These are phyloP conservation scores for Phaetusa simplex DNA, from an alignment of 2,113 vertebrate species.

Conservation along the genomic window DNA sequence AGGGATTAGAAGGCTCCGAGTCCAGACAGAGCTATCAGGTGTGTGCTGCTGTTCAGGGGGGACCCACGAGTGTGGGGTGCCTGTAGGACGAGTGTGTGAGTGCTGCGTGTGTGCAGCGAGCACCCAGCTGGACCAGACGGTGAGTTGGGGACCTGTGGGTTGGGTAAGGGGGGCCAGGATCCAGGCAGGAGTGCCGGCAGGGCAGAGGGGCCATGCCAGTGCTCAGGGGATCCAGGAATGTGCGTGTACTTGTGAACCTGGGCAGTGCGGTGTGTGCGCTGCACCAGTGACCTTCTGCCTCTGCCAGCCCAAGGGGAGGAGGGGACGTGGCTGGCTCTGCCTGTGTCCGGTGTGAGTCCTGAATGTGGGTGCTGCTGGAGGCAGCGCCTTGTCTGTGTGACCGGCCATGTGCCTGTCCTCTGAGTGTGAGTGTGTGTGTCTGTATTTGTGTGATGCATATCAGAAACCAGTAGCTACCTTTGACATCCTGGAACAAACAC, in stretches of 20 bases:
- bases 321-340: not conserved
- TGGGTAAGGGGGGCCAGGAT: not conserved
- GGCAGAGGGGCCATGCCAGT: not conserved
- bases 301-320: not conserved
- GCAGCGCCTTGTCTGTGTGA: not conserved
- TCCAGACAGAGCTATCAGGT: not conserved
- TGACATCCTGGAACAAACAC: not conserved
- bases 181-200: accelerated
- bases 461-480: not conserved
- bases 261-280: not conserved
- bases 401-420: accelerated
- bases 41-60: not conserved
- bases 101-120: not conserved
- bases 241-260: not conserved
- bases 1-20: accelerated
- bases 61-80: accelerated
- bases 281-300: not conserved
- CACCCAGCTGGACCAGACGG: not conserved
- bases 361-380: not conserved
- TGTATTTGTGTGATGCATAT: not conserved
- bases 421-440: accelerated
- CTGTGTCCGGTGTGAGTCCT: not conserved
- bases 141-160: accelerated
- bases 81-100: not conserved
- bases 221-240: accelerated